A percentile compares a stretch with the other conserved stretches of the same genome.
phyloP scores from a whole-genome alignment of 2,888 invertebrate genomes.

The Drosophila barbarae region DNA sequence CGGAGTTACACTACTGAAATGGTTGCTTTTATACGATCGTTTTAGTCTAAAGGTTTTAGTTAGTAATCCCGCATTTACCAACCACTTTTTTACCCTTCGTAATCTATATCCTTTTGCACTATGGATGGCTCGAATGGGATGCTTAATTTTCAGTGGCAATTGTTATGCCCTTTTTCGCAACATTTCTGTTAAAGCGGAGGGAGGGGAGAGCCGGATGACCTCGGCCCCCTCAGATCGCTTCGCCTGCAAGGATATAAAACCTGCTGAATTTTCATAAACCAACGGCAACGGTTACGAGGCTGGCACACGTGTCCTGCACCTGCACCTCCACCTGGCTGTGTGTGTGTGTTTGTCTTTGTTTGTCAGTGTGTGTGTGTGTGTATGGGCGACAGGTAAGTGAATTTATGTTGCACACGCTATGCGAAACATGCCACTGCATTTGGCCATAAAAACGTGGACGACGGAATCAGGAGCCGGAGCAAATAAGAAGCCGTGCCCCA shows the following conservation, averaged over 20 bases:
- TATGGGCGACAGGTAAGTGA: conserved; percentile 66
- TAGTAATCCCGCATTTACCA: neutral
- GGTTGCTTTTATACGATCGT: neutral
- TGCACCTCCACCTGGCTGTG: conserved; percentile 18
- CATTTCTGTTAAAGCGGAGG: neutral
- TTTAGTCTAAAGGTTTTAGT: neutral
- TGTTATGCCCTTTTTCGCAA: conserved; percentile 3
- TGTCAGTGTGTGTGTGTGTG: conserved; percentile 10
- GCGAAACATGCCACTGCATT: conserved; percentile 69
- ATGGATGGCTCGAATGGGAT: neutral
- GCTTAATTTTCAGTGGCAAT: conserved; percentile 6
- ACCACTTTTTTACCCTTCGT: neutral
- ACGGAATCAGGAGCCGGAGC: conserved; percentile 15
- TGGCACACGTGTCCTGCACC: conserved; percentile 19
- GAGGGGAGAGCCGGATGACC: neutral
- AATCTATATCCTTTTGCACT: neutral
- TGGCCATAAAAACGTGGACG: conserved; percentile 55
- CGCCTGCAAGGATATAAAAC: conserved; percentile 37
- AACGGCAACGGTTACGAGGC: conserved; percentile 31
- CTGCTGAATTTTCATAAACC: conserved; percentile 58
- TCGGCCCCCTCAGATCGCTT: conserved; percentile 17
- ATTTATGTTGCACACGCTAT: conserved; percentile 70
- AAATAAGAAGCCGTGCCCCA: conserved; percentile 30
- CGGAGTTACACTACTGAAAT: neutral
- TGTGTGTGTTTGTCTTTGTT: conserved; percentile 6